Evolutionary conservation across 2,113 vertebrate species (phyloP), one percentile per base, ranked within the genome.

Genomic region (Heloderma charlesbogerti): DNA sequence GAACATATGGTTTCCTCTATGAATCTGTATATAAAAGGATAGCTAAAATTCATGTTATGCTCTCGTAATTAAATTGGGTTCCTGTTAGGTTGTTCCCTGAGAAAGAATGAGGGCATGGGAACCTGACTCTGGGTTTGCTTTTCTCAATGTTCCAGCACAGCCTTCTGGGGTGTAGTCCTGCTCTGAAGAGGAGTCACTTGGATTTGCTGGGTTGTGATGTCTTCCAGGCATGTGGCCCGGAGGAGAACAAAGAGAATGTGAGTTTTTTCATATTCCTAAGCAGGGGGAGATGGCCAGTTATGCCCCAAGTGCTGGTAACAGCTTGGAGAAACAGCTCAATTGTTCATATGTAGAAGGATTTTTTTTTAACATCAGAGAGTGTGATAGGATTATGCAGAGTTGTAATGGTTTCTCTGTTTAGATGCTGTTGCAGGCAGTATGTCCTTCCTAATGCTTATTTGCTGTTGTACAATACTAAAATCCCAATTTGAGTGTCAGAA

Each of bases 181-280:
- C 97, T 20, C 95, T 99, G 89, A 99, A 98, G 93, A 97, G 97
- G 88, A 98, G 94, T 92, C 94, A 95, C 29, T 94, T 94, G 0
- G 98, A 98, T 45, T 95, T 97, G 0, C 92, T 96, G n/a, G 97
- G 97, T 13, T 96, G 95, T 0, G 98, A 98, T 10, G 90, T 96
- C 86, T 99, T 99, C 60, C 95, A 96, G 1, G 92, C 89, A 0
- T 88, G 97, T 10, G 97, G 96, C 4, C 94, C 87, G 40, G 96
- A 88, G 71, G 97, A 97, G 43, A 98, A 99, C 93, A 99, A 99
- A 94, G 99, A 99, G 93, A 99, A 99, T 34, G 95, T 99, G 81
- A 97, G 98, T n/a, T 48, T 6, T 20, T 34, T 37, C 12, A 15
- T 18, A 27, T 18, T n/a, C 48, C 66, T 51, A 4, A n/a, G 25